These are phyloP conservation scores for Myripristis murdjan DNA, from an alignment of 2,797 vertebrate species.

Conservation along the genomic window DNA sequence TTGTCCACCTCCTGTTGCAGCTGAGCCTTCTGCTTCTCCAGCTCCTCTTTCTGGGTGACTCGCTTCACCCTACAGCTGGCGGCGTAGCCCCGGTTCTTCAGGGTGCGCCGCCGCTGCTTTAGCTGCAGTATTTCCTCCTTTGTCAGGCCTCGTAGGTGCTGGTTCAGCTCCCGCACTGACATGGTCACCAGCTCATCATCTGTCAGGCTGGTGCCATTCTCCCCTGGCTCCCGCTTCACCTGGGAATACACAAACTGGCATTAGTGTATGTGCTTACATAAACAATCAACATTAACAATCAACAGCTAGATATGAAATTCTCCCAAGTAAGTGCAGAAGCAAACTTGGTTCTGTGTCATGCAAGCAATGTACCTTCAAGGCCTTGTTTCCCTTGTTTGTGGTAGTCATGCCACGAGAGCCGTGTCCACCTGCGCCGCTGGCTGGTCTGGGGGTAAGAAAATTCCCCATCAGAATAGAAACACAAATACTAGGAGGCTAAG, in stretches of 20 bases:
- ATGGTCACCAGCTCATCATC: constrained; percentile 99
- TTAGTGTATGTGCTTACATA: constrained; percentile 6
- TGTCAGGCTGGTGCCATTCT: constrained; percentile 98
- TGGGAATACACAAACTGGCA: constrained; percentile 49
- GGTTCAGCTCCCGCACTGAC: constrained; percentile 98
- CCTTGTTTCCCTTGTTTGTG: constrained; percentile 98
- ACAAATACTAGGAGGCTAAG: not conserved
- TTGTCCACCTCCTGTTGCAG: constrained; percentile 99
- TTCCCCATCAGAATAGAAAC: constrained; percentile 25
- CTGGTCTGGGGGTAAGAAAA: constrained; percentile 79
- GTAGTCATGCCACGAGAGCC: constrained; percentile 98
- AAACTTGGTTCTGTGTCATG: not conserved
- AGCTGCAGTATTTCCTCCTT: constrained; percentile 98
- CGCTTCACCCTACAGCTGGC: constrained; percentile 98
- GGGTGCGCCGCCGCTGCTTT: constrained; percentile 96
- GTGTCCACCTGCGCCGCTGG: constrained; percentile 82
- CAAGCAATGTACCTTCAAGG: constrained; percentile 91
- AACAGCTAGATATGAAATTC: not conserved
- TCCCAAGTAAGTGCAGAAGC: not conserved
- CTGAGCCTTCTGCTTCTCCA: constrained; percentile 97
- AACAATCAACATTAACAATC: not conserved
- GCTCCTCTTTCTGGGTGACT: constrained; percentile 98
- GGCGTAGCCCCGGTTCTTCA: constrained; percentile 97
- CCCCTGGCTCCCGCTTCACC: constrained; percentile 99
- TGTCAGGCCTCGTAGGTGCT: constrained; percentile 96